Evolutionary conservation across 2,888 invertebrate genomes (phyloP), one percentile per base, ranked within the genome.

Genomic region (Xylophagus ater): DNA sequence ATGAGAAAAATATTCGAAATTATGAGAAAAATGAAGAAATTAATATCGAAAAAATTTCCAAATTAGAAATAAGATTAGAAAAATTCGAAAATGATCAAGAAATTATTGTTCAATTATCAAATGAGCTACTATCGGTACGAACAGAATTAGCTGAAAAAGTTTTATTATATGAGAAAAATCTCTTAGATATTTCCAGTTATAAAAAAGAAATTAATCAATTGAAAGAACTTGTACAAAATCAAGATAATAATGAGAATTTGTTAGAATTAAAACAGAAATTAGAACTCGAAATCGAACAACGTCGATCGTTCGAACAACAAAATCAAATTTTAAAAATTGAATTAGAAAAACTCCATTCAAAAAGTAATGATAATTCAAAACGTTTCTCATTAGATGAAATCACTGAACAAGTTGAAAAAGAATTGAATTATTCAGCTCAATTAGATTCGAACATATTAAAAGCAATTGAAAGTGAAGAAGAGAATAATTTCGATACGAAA

Each of bases 361-460:
- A 54, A 52, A 34, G 58, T 48, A 51, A 53, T 43, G 50, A 54
- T 53, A 57, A 54, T 2, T 5, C 55, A 60, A 60, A 56, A 42
- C 57, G 57, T 17, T 59, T 59, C 37, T 69, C 69, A 0, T 60
- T 71, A 2, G 72, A 72, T 42, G 72, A 72, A 49, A 68, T 73
- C 15, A 65, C 71, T 2, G 67, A 67, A 26, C 66, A 71, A 58
- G 68, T 77, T 3, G 70, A 71, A 32, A 66, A 70, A 43, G 74
- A 77, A 50, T 51, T 77, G 2, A 70, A 76, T 53, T 68, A 72
- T 43, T 76, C 77, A 0, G 74, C 70, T 0, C 69, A 69, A 45
- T 56, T 77, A 17, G 77, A 77, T 51, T 69, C 70, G 3, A 71
- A 70, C 47, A 71, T 76, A 24, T 56, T 75, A 19, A 70, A 65